Percentiles rank a stretch among this genome's conserved stretches.
phyloP scores from a whole-genome alignment of 2,888 invertebrate species.

The Polia nebulosa region DNA sequence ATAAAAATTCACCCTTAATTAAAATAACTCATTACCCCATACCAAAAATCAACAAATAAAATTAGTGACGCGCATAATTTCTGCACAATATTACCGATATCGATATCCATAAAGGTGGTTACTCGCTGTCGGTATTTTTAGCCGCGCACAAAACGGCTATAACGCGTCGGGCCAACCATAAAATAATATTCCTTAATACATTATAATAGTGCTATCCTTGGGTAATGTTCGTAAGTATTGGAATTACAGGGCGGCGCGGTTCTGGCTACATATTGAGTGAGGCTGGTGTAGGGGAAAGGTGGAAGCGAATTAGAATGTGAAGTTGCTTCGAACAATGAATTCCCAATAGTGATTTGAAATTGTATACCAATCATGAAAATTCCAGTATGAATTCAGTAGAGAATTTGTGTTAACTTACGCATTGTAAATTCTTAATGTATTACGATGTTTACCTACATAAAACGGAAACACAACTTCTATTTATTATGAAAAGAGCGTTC shows the following conservation, averaged over 20 bases:
- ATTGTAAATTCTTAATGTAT: background rate
- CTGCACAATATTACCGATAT: constrained; percentile 53
- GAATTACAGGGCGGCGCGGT: constrained; percentile 90
- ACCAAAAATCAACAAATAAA: constrained; percentile 54
- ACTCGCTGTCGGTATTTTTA: constrained; percentile 82
- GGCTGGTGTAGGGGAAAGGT: constrained; percentile 68
- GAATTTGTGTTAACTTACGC: background rate
- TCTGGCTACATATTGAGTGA: constrained; percentile 80
- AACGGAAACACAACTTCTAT: background rate
- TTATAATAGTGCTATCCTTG: constrained; percentile 89
- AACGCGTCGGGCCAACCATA: constrained; percentile 85
- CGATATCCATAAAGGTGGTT: constrained; percentile 62
- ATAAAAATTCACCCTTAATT: background rate
- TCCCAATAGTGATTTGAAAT: background rate
- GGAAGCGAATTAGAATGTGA: constrained; percentile 16
- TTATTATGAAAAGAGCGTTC: background rate
- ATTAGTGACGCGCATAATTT: constrained; percentile 62
- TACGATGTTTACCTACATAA: no score
- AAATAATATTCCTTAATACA: constrained; percentile 91
- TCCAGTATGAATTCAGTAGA: background rate
- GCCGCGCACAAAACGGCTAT: constrained; percentile 81
- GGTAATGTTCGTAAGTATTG: constrained; percentile 90
- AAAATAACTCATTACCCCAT: constrained; percentile 12
- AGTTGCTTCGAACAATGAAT: constrained; percentile 5
- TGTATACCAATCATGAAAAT: background rate